phyloP scores from a whole-genome alignment of 2,113 vertebrate genomes.

The Taxidea taxus region DNA sequence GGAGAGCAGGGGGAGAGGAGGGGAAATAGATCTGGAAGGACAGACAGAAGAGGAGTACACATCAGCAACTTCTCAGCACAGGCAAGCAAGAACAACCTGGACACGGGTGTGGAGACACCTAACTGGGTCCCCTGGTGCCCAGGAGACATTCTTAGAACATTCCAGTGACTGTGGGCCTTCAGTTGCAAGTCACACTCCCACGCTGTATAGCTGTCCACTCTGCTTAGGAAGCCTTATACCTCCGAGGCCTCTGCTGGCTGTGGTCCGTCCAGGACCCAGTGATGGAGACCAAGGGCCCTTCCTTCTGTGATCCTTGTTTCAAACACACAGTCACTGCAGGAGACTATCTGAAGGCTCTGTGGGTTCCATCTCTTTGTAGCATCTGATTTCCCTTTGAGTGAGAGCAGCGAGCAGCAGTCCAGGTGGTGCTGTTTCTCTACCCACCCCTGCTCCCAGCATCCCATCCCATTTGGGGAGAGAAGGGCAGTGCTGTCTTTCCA shows the following conservation, averaged over 20 bases:
- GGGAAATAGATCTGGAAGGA: neutral
- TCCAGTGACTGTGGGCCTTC: neutral
- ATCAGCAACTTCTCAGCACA: neutral
- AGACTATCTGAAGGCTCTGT: neutral
- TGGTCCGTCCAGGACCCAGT: neutral
- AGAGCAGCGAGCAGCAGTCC: neutral
- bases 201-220: neutral
- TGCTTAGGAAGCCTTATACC: neutral
- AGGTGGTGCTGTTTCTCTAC: neutral
- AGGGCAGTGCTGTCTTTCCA: neutral
- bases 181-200: fast-evolving
- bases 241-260: neutral
- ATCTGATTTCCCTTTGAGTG: neutral
- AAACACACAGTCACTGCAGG: neutral
- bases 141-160: neutral
- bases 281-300: neutral
- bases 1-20: neutral
- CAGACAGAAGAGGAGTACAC: neutral
- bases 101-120: neutral
- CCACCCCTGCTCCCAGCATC: neutral
- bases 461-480: neutral
- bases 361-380: neutral
- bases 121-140: neutral
- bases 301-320: neutral
- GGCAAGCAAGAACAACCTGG: neutral